Percentiles rank a stretch among this genome's conserved stretches.
phyloP scores from a whole-genome alignment of 2,888 invertebrate genomes.

The Caenorhabditis imperialis region DNA sequence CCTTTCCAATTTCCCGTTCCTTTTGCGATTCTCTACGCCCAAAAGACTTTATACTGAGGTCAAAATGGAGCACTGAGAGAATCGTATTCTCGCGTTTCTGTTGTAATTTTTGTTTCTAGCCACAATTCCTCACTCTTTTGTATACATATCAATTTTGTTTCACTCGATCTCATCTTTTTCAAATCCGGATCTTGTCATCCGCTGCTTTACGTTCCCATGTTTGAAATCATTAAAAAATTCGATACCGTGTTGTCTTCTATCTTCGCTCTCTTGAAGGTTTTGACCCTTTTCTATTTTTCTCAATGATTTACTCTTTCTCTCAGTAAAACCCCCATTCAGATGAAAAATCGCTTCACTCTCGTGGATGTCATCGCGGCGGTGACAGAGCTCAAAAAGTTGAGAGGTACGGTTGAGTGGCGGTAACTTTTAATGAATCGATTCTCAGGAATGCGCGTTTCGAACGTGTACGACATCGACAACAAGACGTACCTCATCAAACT shows the following conservation, averaged over 20 bases:
- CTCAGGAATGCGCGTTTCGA: conserved; percentile 90
- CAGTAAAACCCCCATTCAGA: conserved; percentile 78
- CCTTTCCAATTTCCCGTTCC: too few relatives aligned
- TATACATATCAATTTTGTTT: too few relatives aligned
- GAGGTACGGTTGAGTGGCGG: conserved; percentile 31
- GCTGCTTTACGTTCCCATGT: too few relatives aligned
- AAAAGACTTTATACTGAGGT: too few relatives aligned
- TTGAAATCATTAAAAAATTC: too few relatives aligned
- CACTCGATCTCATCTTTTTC: too few relatives aligned
- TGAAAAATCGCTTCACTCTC: conserved; percentile 95
- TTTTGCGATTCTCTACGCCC: too few relatives aligned
- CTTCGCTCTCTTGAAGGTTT: background rate
- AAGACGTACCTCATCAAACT: conserved; percentile 91
- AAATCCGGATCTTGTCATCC: too few relatives aligned
- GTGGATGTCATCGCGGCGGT: conserved; percentile 92
- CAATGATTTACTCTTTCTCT: background rate
- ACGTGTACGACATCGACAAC: conserved; percentile 96
- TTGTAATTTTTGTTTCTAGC: too few relatives aligned
- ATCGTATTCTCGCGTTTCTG: too few relatives aligned
- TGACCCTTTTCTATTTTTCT: background rate
- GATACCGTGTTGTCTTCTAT: background rate
- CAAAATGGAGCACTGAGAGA: too few relatives aligned
- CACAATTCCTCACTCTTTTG: too few relatives aligned
- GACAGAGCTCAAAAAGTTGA: conserved; percentile 83
- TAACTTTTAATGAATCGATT: conserved; percentile 1